Conservation (phyloP, 37 sponge, comb jelly and placozoan species). For the Corticium candelabrum region DNA sequence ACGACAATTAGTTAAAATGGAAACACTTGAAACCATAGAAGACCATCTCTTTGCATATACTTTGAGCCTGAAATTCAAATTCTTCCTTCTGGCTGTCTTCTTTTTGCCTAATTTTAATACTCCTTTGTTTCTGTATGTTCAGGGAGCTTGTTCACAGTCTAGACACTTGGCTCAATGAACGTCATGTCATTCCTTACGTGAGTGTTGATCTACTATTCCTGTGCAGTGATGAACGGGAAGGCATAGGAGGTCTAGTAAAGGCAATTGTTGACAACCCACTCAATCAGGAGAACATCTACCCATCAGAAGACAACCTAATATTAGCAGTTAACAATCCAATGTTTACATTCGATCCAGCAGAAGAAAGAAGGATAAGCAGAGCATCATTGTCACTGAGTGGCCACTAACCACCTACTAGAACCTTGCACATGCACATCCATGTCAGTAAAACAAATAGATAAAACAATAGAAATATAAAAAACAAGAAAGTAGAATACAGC, state of each 20-base stretch:
- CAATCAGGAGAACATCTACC: conserved; percentile 11
- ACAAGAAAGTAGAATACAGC: too few relatives aligned
- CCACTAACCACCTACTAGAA: too few relatives aligned
- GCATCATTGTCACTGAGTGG: too few relatives aligned
- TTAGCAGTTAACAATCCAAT: conserved; percentile 61
- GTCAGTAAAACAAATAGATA: too few relatives aligned
- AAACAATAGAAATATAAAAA: too few relatives aligned
- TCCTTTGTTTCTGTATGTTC: background rate
- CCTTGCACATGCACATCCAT: too few relatives aligned
- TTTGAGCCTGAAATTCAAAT: background rate
- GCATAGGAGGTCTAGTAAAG: conserved; percentile 40
- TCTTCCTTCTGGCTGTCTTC: background rate
- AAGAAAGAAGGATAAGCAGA: background rate
- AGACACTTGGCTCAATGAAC: conserved; percentile 63
- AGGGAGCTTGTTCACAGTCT: conserved; percentile 42
- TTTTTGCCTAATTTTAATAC: background rate
- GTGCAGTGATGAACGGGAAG: conserved; percentile 12
- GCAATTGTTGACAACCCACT: conserved; percentile 61
- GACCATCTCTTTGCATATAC: too few relatives aligned
- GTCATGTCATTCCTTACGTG: conserved; percentile 46
- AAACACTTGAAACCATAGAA: too few relatives aligned
- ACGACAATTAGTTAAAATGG: too few relatives aligned
- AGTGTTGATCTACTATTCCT: conserved; percentile 42
- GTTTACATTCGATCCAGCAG: conserved; percentile 19
- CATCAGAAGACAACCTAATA: conserved; percentile 53